Percentiles rank a stretch among this genome's conserved stretches.
phyloP scores from a whole-genome alignment of 2,113 vertebrate species.

The Pedionomus torquatus region DNA sequence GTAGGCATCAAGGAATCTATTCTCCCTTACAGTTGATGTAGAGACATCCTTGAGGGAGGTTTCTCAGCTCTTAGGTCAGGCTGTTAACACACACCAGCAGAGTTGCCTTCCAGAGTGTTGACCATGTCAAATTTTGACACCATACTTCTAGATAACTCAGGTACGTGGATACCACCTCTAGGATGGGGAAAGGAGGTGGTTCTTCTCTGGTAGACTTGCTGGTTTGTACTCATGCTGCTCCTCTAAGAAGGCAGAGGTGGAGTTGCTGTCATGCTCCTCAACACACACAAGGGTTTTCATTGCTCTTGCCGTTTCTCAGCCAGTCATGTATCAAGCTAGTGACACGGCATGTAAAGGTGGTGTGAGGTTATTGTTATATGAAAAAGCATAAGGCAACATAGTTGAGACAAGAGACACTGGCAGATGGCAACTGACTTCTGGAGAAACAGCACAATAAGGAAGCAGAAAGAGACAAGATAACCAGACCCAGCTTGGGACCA shows the following conservation, averaged over 20 bases:
- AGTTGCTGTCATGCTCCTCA: rapidly evolving
- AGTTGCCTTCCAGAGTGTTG: neutral
- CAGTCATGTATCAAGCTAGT: neutral
- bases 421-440: neutral
- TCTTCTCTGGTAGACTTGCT: neutral
- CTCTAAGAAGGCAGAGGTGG: neutral
- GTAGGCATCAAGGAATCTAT: neutral
- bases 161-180: neutral
- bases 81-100: neutral
- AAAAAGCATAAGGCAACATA: neutral
- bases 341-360: neutral
- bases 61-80: neutral
- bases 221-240: neutral
- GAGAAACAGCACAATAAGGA: neutral
- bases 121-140: neutral
- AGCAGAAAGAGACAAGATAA: neutral
- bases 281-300: neutral
- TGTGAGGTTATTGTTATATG: neutral
- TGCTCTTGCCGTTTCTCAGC: neutral
- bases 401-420: neutral
- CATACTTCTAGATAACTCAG: neutral
- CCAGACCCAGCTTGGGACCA: neutral
- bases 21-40: neutral
- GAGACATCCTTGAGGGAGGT: neutral
- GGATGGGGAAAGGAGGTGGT: neutral